Conservation (phyloP, 2,888 invertebrate species). For the Tridacna gigas region DNA sequence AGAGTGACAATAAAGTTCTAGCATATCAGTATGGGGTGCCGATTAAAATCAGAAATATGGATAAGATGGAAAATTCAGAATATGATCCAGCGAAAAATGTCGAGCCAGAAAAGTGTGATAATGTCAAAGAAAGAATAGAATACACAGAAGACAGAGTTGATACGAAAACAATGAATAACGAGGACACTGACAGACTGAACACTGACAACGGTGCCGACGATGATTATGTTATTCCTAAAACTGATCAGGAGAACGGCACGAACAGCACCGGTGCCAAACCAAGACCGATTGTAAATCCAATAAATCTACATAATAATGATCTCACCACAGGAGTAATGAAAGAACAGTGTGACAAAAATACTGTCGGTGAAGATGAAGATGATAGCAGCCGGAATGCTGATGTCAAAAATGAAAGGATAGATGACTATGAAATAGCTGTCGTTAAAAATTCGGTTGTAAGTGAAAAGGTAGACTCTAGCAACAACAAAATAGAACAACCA, state of each 20-base stretch:
- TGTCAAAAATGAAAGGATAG: not conserved
- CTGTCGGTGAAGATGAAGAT: no score
- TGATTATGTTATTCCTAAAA: not conserved
- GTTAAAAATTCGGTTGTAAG: not conserved
- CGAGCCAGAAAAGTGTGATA: no score
- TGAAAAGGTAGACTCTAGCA: not conserved
- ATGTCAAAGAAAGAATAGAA: no score
- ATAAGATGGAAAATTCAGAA: not conserved
- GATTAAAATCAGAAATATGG: not conserved
- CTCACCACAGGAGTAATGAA: not conserved
- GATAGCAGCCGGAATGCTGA: not conserved
- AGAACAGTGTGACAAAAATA: not conserved
- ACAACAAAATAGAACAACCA: not conserved
- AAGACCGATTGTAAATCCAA: conserved; percentile 2
- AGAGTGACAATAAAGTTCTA: not conserved
- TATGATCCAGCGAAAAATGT: not conserved
- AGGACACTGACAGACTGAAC: not conserved
- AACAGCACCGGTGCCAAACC: not conserved
- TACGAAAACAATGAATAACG: not conserved
- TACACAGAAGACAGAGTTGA: not conserved
- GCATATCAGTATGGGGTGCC: conserved; percentile 9
- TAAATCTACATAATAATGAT: not conserved
- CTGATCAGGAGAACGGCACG: not conserved
- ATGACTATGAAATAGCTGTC: conserved; percentile 7
- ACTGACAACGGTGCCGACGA: not conserved